Evolutionary conservation across 2,113 vertebrate genomes (phyloP).

Genomic region (Marcusenius ussheri): DNA sequence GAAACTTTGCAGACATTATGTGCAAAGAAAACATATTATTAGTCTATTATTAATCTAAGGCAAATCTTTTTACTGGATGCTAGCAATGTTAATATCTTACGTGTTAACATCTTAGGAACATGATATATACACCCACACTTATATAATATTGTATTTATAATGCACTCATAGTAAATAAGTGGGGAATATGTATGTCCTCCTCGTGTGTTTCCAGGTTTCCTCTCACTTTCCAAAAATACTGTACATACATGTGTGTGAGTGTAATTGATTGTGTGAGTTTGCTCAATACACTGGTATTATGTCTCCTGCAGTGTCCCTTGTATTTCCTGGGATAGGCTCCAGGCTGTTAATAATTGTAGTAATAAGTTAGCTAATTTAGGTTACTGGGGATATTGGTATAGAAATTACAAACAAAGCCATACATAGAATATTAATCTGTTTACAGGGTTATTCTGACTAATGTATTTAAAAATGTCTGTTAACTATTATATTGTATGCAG

Average conservation of each 20-base stretch:
- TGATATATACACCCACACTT: background rate
- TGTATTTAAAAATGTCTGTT: background rate
- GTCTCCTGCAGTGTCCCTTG: background rate
- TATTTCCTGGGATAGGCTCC: background rate
- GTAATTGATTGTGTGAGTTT: background rate
- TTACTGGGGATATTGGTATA: background rate
- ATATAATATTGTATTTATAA: background rate
- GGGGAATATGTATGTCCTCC: background rate
- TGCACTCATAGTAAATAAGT: background rate
- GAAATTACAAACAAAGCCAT: background rate
- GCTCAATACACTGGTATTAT: background rate
- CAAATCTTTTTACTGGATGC: background rate
- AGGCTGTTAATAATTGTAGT: background rate
- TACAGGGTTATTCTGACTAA: background rate
- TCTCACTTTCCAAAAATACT: background rate
- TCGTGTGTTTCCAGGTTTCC: background rate
- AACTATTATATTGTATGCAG: background rate
- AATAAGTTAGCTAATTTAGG: background rate
- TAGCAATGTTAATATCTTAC: background rate
- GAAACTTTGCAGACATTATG: background rate
- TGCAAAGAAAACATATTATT: background rate
- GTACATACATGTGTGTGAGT: background rate
- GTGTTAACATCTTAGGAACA: background rate
- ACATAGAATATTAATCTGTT: background rate
- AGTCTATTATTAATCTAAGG: background rate